Conservation (phyloP, 2,888 invertebrate genomes). For the Limenitis camilla region DNA sequence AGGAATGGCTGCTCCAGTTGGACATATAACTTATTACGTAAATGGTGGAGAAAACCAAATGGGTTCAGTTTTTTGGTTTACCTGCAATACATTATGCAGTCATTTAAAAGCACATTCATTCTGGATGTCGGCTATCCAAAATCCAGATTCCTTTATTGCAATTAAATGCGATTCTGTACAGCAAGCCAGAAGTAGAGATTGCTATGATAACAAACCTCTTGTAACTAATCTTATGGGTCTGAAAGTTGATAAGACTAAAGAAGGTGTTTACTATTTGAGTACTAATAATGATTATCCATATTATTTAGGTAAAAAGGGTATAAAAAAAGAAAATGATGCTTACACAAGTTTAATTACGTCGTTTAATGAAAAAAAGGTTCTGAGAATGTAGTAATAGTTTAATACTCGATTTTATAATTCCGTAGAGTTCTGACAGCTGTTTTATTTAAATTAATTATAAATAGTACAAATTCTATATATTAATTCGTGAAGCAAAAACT, state of each 20-base stretch:
- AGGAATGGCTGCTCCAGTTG: constrained; percentile 52
- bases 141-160: constrained; percentile 31
- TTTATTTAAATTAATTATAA: too few species aligned
- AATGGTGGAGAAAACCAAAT: constrained; percentile 54
- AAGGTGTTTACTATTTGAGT: constrained; percentile 37
- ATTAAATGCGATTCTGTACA: constrained; percentile 36
- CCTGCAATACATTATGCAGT: constrained; percentile 32
- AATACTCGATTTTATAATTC: background rate
- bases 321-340: constrained; percentile 42
- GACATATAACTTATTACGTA: constrained; percentile 55
- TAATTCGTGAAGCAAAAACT: too few species aligned
- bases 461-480: too few species aligned
- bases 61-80: constrained; percentile 29
- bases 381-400: constrained; percentile 24
- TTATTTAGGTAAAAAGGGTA: constrained; percentile 46
- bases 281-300: constrained; percentile 43
- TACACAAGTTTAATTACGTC: constrained; percentile 7
- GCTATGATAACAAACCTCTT: constrained; percentile 30
- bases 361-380: constrained; percentile 21
- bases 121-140: constrained; percentile 31
- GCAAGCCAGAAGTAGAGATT: constrained; percentile 32
- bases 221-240: constrained; percentile 32
- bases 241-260: constrained; percentile 29
- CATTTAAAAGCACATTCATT: constrained; percentile 29
- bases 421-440: too few species aligned